Evolutionary conservation across 2,797 vertebrate genomes (phyloP).

Genomic region (Acrocephalus scirpaceus): DNA sequence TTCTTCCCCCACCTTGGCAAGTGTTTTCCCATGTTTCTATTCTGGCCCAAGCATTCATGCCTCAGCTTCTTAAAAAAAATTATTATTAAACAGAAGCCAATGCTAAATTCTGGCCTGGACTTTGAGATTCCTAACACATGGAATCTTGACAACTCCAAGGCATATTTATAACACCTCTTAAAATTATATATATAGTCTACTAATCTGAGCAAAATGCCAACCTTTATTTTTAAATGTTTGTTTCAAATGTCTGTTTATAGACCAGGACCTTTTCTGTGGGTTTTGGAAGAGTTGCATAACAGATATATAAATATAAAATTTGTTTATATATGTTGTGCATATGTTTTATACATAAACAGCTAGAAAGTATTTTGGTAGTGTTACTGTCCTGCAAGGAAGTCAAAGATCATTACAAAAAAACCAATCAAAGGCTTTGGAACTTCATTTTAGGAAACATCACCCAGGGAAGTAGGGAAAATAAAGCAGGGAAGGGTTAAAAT

Average conservation of each 20-base stretch:
- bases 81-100: not conserved
- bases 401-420: not conserved
- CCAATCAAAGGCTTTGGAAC: not conserved
- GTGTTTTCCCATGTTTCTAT: not conserved
- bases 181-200: not conserved
- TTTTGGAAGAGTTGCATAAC: not conserved
- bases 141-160: not conserved
- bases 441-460: not conserved
- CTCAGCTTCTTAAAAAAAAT: not conserved
- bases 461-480: not conserved
- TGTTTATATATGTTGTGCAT: not conserved
- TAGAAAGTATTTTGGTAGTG: not conserved
- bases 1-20: not conserved
- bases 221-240: not conserved
- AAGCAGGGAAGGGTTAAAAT: not conserved
- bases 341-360: not conserved
- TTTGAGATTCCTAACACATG: not conserved
- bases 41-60: not conserved
- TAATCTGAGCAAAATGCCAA: not conserved
- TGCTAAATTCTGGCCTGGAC: not conserved
- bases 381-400: not conserved
- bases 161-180: not conserved
- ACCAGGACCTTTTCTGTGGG: not conserved
- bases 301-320: not conserved
- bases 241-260: not conserved